Base-by-base conservation (phyloP, 2,797 vertebrate genomes). In the Spondyliosoma cantharus region DNA sequence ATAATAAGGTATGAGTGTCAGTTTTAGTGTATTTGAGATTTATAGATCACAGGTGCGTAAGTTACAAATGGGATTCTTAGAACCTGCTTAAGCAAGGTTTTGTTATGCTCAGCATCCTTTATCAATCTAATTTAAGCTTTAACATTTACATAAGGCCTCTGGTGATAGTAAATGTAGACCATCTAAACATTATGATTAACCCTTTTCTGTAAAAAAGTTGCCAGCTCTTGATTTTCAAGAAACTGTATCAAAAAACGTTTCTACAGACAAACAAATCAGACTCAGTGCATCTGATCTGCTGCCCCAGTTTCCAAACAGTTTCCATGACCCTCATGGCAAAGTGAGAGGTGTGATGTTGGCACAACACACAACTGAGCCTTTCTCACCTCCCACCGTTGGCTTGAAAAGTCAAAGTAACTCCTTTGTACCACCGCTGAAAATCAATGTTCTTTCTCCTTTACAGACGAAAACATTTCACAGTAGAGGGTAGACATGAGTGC, bases 311-410 rank as follows among this genome's bases (percentile, higher is more conserved):
- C 32, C 29, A 81, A 84, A 79, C 79, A 17, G 57, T 80, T 88
- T 71, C 16, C 32, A 81, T 81, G 82, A 86, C 76, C 82, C 67
- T 59, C 56, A 37, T 85, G 63, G 59, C 71, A 78, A 83, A 87
- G 71, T 65, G 71, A 81, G 71, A 84, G 74, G 71, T 77, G 80
- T 66, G 72, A 82, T 73, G 75, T 78, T 86, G 78, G 64, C 71
- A 74, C 63, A 77, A 70, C 57, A 78, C 65, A 53, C 20, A 86
- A 85, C 68, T 27, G 67, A 85, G 64, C 56, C 59, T 86, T 57
- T 83, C 82, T 79, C 73, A 73, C 69, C 73, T 87, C 80, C 62
- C 50, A 74, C 62, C 42, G 74, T 61, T 2, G 24, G 59, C 66
- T 73, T 73, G 27, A 66, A 81, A 77, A 76, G 65, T 71, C 82